Evolutionary conservation across 1,140 invertebrate species (phyloP).

Genomic region (Mycetomoellerius zeteki): DNA sequence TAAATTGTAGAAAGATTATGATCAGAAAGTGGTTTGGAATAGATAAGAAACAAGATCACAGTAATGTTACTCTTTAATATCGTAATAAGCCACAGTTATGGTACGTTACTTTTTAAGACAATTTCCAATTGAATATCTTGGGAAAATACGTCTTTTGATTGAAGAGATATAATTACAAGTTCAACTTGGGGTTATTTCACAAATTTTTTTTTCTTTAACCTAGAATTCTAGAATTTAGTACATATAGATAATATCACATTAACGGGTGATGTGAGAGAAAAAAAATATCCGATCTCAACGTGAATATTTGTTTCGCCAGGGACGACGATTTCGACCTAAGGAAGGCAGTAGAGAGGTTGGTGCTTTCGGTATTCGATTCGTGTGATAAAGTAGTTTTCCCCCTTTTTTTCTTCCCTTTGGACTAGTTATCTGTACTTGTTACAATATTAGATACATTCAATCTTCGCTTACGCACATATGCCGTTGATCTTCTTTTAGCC

Average conservation of each 20-base stretch:
- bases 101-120: not conserved
- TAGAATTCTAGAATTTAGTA: not conserved
- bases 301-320: constrained; percentile 76
- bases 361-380: constrained; percentile 66
- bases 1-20: not conserved
- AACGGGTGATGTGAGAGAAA: not conserved
- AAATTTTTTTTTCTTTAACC: not conserved
- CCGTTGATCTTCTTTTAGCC: not conserved
- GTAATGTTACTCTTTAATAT: not conserved
- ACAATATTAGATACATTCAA: not conserved
- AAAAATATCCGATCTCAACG: constrained; percentile 27
- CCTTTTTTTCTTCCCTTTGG: not conserved
- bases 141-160: not conserved
- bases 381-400: constrained; percentile 57
- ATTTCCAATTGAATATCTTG: not conserved
- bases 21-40: not conserved
- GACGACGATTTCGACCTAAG: constrained; percentile 78
- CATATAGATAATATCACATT: not conserved
- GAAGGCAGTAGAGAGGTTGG: constrained; percentile 82
- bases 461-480: not conserved
- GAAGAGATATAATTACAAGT: not conserved
- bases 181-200: not conserved
- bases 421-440: not conserved
- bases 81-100: not conserved
- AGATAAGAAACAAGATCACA: constrained; percentile 4